Conservation (phyloP, 2,888 invertebrate species). For the Dolichopus griseipennis region DNA sequence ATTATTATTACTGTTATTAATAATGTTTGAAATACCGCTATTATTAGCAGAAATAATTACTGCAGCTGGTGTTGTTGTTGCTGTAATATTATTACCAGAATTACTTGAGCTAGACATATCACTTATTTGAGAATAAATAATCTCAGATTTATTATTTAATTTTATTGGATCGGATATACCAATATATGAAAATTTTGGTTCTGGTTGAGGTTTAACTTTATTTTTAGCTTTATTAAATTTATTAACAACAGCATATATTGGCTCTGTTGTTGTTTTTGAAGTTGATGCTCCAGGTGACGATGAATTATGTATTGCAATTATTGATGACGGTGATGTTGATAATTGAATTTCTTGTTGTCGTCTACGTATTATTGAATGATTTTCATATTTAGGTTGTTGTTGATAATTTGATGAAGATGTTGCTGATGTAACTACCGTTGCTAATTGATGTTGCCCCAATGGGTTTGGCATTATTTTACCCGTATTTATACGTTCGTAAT, state of each 20-base stretch:
- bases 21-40: conserved; percentile 10
- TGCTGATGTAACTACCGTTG: conserved; percentile 23
- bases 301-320: conserved; percentile 18
- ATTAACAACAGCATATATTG: conserved; percentile 44
- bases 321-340: conserved; percentile 20
- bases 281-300: conserved; percentile 16
- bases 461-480: neutral
- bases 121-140: conserved; percentile 18
- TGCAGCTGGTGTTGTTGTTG: conserved; percentile 38
- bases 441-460: conserved; percentile 21
- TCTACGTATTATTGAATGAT: conserved; percentile 34
- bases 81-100: conserved; percentile 28
- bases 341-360: conserved; percentile 21
- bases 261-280: conserved; percentile 25
- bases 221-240: conserved; percentile 43
- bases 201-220: conserved; percentile 29
- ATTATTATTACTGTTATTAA: conserved; percentile 37
- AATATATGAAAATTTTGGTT: conserved; percentile 32
- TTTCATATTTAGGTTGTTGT: conserved; percentile 35
- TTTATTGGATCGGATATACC: conserved; percentile 31
- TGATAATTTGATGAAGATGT: conserved; percentile 15
- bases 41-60: conserved; percentile 42
- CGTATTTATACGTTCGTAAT: conserved; percentile 15
- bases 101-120: conserved; percentile 18
- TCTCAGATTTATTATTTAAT: conserved; percentile 20